Percentiles rank a stretch among this genome's conserved stretches.
Conservation (phyloP, 2,113 vertebrate species). For the Chrysemys picta region DNA sequence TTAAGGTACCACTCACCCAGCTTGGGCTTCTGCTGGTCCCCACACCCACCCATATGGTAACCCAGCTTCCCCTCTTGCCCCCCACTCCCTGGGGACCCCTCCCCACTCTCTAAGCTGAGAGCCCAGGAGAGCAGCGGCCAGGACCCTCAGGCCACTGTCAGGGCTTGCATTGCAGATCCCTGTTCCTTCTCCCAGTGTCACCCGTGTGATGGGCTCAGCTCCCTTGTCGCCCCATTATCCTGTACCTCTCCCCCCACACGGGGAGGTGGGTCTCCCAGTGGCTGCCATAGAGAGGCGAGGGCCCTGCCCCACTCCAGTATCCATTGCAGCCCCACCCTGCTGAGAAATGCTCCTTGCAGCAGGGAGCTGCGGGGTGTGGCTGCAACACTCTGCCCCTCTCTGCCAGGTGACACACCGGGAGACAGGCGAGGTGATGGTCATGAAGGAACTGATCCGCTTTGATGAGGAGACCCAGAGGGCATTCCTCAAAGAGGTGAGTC, state of each 20-base stretch:
- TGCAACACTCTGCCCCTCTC: background rate
- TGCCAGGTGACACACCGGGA: conserved; percentile 92
- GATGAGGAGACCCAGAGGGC: conserved; percentile 96
- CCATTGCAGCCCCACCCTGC: background rate
- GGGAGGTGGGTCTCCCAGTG: too few species aligned
- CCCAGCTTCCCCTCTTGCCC: background rate
- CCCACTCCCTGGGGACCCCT: background rate
- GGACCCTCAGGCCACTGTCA: background rate
- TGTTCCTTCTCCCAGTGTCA: too few species aligned
- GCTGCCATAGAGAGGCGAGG: background rate
- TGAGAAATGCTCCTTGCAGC: background rate
- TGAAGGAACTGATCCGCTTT: conserved; percentile 98
- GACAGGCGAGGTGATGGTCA: conserved; percentile 98
- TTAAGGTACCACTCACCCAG: conserved; percentile 84
- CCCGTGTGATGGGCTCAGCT: background rate
- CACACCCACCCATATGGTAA: rapidly evolving
- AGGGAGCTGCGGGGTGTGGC: background rate
- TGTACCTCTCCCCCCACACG: background rate
- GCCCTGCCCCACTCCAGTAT: background rate
- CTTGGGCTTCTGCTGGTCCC: background rate
- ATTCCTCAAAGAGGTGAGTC: conserved; percentile 93
- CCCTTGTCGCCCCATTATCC: background rate
- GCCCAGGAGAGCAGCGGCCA: background rate
- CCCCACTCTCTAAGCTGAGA: background rate
- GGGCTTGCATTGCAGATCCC: background rate